Percentiles rank a stretch among this genome's conserved stretches.
These are phyloP conservation scores for Geodia barretti DNA, from an alignment of 37 sponge, comb jelly and placozoan genomes.

Conservation along the genomic window DNA sequence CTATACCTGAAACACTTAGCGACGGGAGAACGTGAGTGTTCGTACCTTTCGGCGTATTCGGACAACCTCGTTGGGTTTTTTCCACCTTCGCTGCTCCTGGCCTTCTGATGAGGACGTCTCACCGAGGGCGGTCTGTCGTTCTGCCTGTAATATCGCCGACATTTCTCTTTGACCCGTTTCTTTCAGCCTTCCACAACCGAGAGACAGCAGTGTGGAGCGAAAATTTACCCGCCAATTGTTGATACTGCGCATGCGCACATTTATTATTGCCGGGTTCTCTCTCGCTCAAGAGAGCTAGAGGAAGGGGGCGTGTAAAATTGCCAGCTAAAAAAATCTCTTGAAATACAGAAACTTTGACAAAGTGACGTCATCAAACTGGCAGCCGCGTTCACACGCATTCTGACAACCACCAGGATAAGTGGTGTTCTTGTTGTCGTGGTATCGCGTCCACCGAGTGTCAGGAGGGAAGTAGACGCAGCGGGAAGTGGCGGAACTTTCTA, in stretches of 20 bases:
- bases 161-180: no score
- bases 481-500: not conserved
- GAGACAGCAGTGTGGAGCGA: no score
- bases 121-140: not conserved
- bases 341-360: no score
- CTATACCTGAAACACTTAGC: no score
- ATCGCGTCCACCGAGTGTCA: constrained; percentile 11
- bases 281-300: no score
- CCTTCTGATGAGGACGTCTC: not conserved
- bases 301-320: no score
- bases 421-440: no score
- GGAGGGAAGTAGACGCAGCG: constrained; percentile 60
- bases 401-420: not conserved
- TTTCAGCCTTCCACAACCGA: no score
- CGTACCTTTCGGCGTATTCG: not conserved
- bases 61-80: not conserved
- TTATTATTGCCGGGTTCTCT: not conserved
- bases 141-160: not conserved
- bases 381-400: not conserved
- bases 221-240: no score
- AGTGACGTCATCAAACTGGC: no score
- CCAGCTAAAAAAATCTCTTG: no score
- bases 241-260: not conserved
- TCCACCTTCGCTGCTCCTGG: not conserved
- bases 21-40: no score